Conservation (phyloP, 2,888 invertebrate species). For the Drosophila pseudotakahashii region DNA sequence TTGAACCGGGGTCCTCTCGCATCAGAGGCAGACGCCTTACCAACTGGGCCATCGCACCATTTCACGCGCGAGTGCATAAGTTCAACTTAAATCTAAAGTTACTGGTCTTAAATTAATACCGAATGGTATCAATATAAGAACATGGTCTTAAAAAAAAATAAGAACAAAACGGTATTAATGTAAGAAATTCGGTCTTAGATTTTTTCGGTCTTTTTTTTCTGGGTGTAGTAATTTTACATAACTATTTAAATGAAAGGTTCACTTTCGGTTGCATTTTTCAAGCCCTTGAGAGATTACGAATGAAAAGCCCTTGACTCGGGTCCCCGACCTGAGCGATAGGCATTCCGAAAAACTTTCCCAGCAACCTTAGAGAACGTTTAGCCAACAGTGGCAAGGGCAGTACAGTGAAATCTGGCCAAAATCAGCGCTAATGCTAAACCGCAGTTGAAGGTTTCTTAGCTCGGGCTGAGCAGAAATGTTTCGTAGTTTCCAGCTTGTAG, state of each 20-base stretch:
- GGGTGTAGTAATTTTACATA: too few relatives aligned
- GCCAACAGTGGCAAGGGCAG: slow-evolving; percentile 46
- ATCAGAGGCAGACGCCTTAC: too few relatives aligned
- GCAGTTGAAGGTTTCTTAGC: slow-evolving; percentile 64
- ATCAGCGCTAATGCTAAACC: slow-evolving; percentile 60
- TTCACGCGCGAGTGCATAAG: too few relatives aligned
- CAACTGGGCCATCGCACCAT: too few relatives aligned
- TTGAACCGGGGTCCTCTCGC: too few relatives aligned
- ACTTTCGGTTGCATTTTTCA: slow-evolving; percentile 9
- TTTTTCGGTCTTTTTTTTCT: too few relatives aligned
- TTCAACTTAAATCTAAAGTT: too few relatives aligned
- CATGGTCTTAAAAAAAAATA: too few relatives aligned
- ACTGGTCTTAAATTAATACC: too few relatives aligned
- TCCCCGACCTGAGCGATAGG: slow-evolving; percentile 28
- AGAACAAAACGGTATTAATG: too few relatives aligned
- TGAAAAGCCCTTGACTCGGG: slow-evolving; percentile 16
- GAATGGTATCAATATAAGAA: too few relatives aligned
- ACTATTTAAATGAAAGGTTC: background rate
- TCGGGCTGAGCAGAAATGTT: slow-evolving; percentile 16
- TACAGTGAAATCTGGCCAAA: slow-evolving; percentile 38
- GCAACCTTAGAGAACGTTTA: slow-evolving; percentile 43
- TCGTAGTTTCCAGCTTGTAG: slow-evolving; percentile 21
- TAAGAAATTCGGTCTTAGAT: too few relatives aligned
- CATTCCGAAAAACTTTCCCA: slow-evolving; percentile 35
- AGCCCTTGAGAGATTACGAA: slow-evolving; percentile 6